Percentiles rank a stretch among this genome's conserved stretches.
Conservation (phyloP, 1,140 invertebrate species). For the Episyrphus balteatus region DNA sequence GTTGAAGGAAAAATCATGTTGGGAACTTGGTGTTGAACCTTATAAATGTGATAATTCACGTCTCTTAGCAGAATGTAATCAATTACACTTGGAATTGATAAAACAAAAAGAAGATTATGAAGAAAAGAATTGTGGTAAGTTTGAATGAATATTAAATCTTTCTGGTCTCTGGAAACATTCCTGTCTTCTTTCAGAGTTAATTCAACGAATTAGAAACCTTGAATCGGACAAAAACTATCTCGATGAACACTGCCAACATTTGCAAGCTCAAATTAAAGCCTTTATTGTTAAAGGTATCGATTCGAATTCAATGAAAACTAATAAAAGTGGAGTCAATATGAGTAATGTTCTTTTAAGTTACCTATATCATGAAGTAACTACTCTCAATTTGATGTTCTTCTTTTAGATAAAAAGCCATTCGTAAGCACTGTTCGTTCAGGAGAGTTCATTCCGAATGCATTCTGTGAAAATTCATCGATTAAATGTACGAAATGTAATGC, state of each 20-base stretch:
- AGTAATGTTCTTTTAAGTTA: neutral
- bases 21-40: constrained; percentile 46
- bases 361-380: neutral
- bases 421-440: constrained; percentile 29
- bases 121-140: constrained; percentile 23
- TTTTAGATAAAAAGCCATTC: constrained; percentile 28
- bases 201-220: constrained; percentile 19
- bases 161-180: neutral
- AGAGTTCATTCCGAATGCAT: constrained; percentile 14
- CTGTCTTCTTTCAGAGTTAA: constrained; percentile 15
- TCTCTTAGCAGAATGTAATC: constrained; percentile 52
- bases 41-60: constrained; percentile 56
- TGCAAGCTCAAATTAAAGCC: constrained; percentile 22
- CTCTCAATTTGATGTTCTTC: neutral
- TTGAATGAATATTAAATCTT: neutral
- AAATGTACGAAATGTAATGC: constrained; percentile 31
- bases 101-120: constrained; percentile 45
- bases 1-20: constrained; percentile 41
- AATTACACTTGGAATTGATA: constrained; percentile 52
- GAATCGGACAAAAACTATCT: constrained; percentile 27
- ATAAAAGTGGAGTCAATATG: constrained; percentile 1
- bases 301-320: neutral
- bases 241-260: constrained; percentile 22
- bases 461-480: neutral
- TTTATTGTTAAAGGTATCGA: constrained; percentile 13